Evolutionary conservation across 2,888 invertebrate species (phyloP).

Genomic region (Steinernema carpocapsae): DNA sequence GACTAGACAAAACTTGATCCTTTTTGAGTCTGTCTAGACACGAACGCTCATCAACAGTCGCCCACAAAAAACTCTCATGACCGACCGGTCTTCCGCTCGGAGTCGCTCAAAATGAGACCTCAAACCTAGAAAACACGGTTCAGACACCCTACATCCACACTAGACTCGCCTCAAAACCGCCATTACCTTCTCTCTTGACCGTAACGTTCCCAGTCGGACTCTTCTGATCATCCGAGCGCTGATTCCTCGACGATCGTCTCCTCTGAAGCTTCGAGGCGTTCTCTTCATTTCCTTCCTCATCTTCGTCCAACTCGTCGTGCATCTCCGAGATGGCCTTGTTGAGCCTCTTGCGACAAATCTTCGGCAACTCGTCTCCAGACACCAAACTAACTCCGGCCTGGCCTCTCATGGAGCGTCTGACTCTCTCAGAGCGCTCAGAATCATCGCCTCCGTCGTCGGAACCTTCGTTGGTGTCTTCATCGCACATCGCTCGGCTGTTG

Average conservation of each 20-base stretch:
- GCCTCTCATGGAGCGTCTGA: background rate
- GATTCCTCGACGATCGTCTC: background rate
- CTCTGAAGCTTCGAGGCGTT: background rate
- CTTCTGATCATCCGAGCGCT: background rate
- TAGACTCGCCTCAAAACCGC: too few species aligned
- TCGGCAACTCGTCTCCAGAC: background rate
- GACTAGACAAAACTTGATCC: too few species aligned
- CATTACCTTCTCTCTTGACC: too few species aligned
- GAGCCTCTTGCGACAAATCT: background rate
- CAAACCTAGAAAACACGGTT: background rate
- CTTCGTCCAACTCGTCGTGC: background rate
- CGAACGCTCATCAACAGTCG: too few species aligned
- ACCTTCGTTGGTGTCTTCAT: background rate
- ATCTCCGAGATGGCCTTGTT: background rate
- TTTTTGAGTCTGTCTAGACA: too few species aligned
- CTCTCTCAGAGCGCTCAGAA: background rate
- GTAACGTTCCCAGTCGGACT: background rate
- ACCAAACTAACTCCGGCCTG: background rate
- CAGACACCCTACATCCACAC: too few species aligned
- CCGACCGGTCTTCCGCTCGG: too few species aligned
- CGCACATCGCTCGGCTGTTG: background rate
- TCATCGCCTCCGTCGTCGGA: conserved; percentile 16
- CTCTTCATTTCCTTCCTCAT: conserved; percentile 1
- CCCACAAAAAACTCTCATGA: too few species aligned
- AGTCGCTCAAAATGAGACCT: too few species aligned